These are phyloP conservation scores for Ptyas mucosa DNA, from an alignment of 2,113 vertebrate genomes.

Conservation along the genomic window DNA sequence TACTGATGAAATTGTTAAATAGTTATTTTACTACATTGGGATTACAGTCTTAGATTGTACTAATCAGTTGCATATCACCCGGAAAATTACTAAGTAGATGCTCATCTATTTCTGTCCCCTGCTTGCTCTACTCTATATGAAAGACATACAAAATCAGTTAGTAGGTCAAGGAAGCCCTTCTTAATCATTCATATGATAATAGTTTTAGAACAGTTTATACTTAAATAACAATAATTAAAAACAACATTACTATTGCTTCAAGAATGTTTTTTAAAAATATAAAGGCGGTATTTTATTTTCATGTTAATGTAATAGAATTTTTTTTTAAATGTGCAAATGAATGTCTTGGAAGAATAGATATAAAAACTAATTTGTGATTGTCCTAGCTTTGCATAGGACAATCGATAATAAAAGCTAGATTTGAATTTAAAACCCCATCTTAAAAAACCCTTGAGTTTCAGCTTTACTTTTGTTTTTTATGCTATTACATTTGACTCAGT, in stretches of 20 bases:
- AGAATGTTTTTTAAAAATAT: slow-evolving; percentile 27
- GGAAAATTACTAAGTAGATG: neutral
- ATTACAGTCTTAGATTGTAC: neutral
- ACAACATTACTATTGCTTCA: slow-evolving; percentile 18
- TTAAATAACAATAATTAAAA: slow-evolving; percentile 52
- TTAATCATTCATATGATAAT: slow-evolving; percentile 40
- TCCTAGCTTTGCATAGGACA: neutral
- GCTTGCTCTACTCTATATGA: neutral
- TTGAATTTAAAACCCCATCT: neutral
- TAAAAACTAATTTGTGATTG: neutral
- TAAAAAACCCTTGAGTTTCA: neutral
- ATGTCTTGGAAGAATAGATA: neutral
- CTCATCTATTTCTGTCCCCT: neutral
- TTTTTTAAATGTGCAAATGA: neutral
- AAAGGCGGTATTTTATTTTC: slow-evolving; percentile 8
- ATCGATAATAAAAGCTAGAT: neutral
- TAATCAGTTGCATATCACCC: neutral
- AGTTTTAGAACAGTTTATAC: slow-evolving; percentile 27
- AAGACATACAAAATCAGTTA: neutral
- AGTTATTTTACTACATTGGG: neutral
- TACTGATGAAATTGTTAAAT: neutral
- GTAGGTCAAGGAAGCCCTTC: slow-evolving; percentile 19
- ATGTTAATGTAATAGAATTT: slow-evolving; percentile 17
- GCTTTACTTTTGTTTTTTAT: neutral
- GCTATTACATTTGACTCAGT: neutral